Evolutionary conservation across 1,140 invertebrate species (phyloP), one percentile per base, ranked within the genome.

Genomic region (Leptonema lineaticorne): DNA sequence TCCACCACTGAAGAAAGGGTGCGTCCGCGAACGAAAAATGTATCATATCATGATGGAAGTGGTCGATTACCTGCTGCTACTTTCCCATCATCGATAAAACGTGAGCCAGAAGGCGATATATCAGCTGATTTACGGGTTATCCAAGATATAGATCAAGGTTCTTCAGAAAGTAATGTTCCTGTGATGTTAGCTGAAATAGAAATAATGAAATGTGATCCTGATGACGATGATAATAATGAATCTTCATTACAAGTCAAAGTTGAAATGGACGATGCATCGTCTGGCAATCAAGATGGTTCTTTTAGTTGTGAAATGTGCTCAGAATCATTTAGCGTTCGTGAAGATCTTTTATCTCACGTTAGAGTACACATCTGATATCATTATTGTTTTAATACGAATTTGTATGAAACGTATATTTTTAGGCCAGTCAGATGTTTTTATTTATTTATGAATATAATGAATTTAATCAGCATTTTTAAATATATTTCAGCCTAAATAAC

Each of bases 301-400:
- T 87, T 82, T 74, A 88, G 87, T 57, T 93, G 91, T 75, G 89
- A 92, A 76, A 92, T 93, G 88, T 92, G 91, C 75, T 85, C 87
- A n/a, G 85, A 86, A 66, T 85, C 88, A 56, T 93, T 93, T 77
- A 81, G 85, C 0, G 87, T 88, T 69, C 85, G 90, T 41, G 86
- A 88, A 37, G 88, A 91, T 68, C 79, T 92, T 9, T 77, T 92
- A 45, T 82, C 88, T 1, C 91, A 92, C 77, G 90, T 93, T 67
- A 88, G 89, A 16, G 87, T 92, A 75, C 90, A 93, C 77, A 92
- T 92, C 81, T 92, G 87, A 89, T 78, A 67, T 14, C 16, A 16
- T 18, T 53, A 59, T 30, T 16, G 14, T 9, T 53, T 50, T 53
- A 3, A n/a, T 6, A 26, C 27, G 22, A 53, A 26, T 11, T 53